Percentiles rank a stretch among this genome's conserved stretches.
Evolutionary conservation across 2,113 vertebrate species (phyloP).

Genomic region (Platichthys flesus): DNA sequence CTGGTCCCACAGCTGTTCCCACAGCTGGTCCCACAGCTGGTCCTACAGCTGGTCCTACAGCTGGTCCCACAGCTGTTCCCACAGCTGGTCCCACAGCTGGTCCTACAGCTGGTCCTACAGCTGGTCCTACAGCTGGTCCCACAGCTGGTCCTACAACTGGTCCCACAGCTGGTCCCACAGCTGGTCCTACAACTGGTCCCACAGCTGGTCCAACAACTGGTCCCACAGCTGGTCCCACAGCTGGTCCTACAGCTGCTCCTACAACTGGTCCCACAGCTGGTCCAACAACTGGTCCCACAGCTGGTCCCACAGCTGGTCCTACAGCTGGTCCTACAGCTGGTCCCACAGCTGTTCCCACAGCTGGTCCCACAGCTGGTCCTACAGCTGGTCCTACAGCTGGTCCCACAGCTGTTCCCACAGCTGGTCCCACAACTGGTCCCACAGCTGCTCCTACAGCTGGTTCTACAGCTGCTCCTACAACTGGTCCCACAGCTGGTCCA

Average conservation of each 20-base stretch:
- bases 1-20: too few species aligned
- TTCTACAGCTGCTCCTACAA: too few species aligned
- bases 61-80: too few species aligned
- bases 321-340: too few species aligned
- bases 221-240: accelerated
- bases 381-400: too few species aligned
- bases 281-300: neutral
- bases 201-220: neutral
- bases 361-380: too few species aligned
- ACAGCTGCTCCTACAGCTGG: neutral
- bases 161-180: too few species aligned
- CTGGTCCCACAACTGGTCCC: accelerated
- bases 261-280: neutral
- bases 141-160: too few species aligned
- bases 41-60: neutral
- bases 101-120: too few species aligned
- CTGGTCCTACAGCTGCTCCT: neutral
- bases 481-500: neutral
- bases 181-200: neutral
- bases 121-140: too few species aligned
- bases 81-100: neutral
- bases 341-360: too few species aligned
- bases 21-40: neutral
- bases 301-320: too few species aligned
- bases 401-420: neutral